Conservation (phyloP, 2,797 vertebrate species). For the Steatocranus sp. region DNA sequence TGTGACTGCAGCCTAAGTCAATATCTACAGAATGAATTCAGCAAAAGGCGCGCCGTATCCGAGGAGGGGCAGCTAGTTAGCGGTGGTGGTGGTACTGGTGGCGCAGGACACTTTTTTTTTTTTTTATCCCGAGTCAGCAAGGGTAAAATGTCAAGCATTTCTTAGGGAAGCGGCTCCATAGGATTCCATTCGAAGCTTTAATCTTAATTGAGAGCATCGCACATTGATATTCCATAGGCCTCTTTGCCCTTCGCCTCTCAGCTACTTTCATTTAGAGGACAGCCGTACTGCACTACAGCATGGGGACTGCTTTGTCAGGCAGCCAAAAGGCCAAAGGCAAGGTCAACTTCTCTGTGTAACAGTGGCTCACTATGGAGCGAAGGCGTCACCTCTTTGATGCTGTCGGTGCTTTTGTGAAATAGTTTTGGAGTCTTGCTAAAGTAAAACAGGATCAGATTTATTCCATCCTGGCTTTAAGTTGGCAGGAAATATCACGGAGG, state of each 20-base stretch:
- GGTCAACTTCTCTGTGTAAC: conserved; percentile 69
- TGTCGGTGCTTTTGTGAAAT: conserved; percentile 32
- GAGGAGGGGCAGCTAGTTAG: conserved; percentile 64
- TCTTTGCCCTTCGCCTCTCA: conserved; percentile 76
- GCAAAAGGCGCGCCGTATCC: conserved; percentile 15
- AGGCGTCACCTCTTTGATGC: conserved; percentile 65
- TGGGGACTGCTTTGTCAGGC: conserved; percentile 76
- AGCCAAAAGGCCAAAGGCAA: conserved; percentile 79
- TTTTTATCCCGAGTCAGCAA: conserved; percentile 72
- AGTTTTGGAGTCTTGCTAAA: conserved; percentile 17
- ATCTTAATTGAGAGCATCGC: conserved; percentile 79
- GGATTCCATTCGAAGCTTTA: conserved; percentile 76
- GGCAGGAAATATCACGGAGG: background rate
- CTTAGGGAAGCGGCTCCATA: conserved; percentile 72
- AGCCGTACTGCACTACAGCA: conserved; percentile 68
- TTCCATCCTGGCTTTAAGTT: background rate
- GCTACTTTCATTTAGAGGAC: conserved; percentile 79
- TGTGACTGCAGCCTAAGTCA: conserved; percentile 70
- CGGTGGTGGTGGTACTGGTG: conserved; percentile 41
- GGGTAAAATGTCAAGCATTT: conserved; percentile 78
- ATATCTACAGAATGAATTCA: conserved; percentile 65
- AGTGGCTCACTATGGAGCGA: conserved; percentile 48
- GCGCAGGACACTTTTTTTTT: conserved; percentile 43
- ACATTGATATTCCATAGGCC: conserved; percentile 79
- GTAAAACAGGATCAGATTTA: conserved; percentile 1